phyloP scores from a whole-genome alignment of 2,797 vertebrate species.

The Falco columbarius region DNA sequence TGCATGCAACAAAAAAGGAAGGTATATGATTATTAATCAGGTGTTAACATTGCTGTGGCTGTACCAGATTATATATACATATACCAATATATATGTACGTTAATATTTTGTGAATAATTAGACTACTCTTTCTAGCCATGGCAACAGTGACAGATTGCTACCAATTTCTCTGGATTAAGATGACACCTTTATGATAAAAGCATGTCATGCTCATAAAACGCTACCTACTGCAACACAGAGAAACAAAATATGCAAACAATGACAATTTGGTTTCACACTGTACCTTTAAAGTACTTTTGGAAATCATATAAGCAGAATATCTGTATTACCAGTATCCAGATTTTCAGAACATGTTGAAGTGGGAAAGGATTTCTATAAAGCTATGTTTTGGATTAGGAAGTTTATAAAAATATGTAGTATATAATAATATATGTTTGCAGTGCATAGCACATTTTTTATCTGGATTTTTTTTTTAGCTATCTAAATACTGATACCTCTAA shows the following conservation, averaged over 20 bases:
- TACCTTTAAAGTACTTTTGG: neutral
- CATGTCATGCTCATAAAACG: neutral
- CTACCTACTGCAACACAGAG: neutral
- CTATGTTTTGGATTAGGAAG: neutral
- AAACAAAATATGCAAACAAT: neutral
- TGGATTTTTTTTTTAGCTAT: neutral
- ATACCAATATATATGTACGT: neutral
- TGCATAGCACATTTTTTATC: neutral
- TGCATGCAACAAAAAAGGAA: neutral
- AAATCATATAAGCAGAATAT: neutral
- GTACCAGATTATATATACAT: neutral
- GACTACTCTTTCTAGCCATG: neutral
- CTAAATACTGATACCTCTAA: neutral
- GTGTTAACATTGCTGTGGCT: neutral
- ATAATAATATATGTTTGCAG: neutral
- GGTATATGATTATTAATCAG: neutral
- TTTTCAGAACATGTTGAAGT: neutral
- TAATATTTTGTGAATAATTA: neutral
- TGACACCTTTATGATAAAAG: neutral
- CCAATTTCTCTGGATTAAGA: neutral
- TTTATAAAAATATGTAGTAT: neutral
- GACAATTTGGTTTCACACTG: neutral
- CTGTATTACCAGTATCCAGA: neutral
- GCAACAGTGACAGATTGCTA: neutral
- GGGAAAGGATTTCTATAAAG: neutral